phyloP scores from a whole-genome alignment of 2,888 invertebrate genomes.

The Lithophane semibrunnea region DNA sequence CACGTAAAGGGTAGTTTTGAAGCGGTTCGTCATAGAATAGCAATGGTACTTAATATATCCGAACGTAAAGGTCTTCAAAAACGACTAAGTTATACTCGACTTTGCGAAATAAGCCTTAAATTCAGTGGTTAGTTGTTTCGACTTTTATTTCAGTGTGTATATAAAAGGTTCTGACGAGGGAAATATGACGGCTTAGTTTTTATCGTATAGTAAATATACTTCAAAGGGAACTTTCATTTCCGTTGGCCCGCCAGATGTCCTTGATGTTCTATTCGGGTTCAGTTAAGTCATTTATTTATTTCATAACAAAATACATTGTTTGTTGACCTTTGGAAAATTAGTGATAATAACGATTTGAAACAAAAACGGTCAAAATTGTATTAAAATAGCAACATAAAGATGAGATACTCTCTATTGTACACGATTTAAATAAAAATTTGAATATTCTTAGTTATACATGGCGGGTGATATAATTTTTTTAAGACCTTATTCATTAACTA shows the following conservation, averaged over 20 bases:
- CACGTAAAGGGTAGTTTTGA: slow-evolving; percentile 59
- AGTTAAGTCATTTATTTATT: no score
- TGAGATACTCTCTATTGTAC: background rate
- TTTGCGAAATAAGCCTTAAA: slow-evolving; percentile 60
- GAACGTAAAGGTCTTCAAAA: slow-evolving; percentile 56
- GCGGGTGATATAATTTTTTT: background rate
- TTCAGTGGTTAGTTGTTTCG: slow-evolving; percentile 70
- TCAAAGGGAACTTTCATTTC: slow-evolving; percentile 73
- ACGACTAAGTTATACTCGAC: slow-evolving; percentile 36
- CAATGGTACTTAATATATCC: slow-evolving; percentile 39
- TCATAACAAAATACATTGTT: no score
- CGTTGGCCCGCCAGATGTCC: slow-evolving; percentile 75
- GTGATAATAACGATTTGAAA: slow-evolving; percentile 34
- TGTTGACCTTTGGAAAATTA: slow-evolving; percentile 64
- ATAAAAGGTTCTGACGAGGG: slow-evolving; percentile 70
- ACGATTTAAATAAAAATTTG: background rate
- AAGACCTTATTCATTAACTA: background rate
- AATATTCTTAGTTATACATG: background rate
- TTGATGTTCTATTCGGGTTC: slow-evolving; percentile 74
- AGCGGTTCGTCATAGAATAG: slow-evolving; percentile 44
- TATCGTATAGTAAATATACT: slow-evolving; percentile 77
- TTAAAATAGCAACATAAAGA: background rate
- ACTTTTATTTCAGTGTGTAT: slow-evolving; percentile 72
- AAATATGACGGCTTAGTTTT: slow-evolving; percentile 75
- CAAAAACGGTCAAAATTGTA: background rate